These are phyloP conservation scores for Gari tellinella DNA, from an alignment of 2,888 invertebrate genomes.

Conservation along the genomic window DNA sequence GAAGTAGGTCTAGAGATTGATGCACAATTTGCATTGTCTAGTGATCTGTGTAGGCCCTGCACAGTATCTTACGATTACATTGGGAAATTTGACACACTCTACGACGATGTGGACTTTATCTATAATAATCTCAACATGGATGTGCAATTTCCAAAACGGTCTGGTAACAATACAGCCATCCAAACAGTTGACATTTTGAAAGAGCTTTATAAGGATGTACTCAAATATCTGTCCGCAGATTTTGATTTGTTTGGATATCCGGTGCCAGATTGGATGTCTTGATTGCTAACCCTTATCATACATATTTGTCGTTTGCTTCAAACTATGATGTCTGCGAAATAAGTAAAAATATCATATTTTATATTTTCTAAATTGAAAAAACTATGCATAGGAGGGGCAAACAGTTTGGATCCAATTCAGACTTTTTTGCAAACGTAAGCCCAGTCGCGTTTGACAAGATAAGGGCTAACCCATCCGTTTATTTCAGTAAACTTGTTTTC, in stretches of 20 bases:
- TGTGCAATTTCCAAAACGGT: too few species aligned
- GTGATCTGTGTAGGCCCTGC: constrained; percentile 94
- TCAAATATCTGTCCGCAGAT: constrained; percentile 89
- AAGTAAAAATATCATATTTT: too few species aligned
- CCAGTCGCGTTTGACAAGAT: too few species aligned
- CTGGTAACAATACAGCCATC: constrained; percentile 85
- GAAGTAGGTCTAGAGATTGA: constrained; percentile 86
- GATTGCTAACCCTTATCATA: too few species aligned
- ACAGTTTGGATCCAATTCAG: too few species aligned
- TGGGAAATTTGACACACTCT: constrained; percentile 94
- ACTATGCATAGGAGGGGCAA: too few species aligned
- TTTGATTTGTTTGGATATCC: constrained; percentile 92
- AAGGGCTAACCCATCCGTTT: too few species aligned
- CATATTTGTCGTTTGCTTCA: too few species aligned
- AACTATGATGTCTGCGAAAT: too few species aligned
- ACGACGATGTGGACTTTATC: constrained; percentile 89
- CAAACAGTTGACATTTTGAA: constrained; percentile 90
- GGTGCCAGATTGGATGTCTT: constrained; percentile 61
- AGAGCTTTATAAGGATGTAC: constrained; percentile 61
- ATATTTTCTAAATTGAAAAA: too few species aligned
- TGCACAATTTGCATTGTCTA: constrained; percentile 95
- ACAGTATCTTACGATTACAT: constrained; percentile 93
- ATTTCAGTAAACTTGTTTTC: too few species aligned
- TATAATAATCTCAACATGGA: constrained; percentile 65
- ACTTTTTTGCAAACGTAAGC: too few species aligned